Percentiles rank a stretch among this genome's conserved stretches.
Conservation (phyloP, 2,797 vertebrate genomes). For the Lateolabrax maculatus region DNA sequence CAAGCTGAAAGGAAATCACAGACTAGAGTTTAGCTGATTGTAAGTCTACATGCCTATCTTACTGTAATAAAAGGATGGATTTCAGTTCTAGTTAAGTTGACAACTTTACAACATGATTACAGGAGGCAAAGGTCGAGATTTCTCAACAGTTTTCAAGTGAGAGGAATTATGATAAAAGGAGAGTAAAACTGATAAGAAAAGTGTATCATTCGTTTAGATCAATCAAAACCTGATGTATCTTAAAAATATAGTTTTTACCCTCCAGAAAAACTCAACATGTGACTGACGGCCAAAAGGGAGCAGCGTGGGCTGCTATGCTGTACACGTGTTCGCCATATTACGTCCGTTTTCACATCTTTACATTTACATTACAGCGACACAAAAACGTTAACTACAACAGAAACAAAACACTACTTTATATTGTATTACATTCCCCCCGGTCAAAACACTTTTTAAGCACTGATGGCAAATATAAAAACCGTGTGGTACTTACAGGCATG, state of each 20-base stretch:
- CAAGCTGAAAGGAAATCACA: conserved; percentile 80
- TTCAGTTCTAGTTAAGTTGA: not conserved
- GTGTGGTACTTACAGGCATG: conserved; percentile 92
- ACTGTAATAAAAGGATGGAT: not conserved
- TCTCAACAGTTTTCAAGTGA: not conserved
- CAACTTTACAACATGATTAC: not conserved
- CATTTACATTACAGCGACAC: not conserved
- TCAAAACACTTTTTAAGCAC: not conserved
- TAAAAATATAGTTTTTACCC: not conserved
- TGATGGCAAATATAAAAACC: not conserved
- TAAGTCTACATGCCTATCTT: not conserved
- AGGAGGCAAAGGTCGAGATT: not conserved
- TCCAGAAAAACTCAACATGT: not conserved
- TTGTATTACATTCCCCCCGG: accelerated
- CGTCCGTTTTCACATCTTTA: not conserved
- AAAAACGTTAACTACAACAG: accelerated
- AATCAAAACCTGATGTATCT: accelerated
- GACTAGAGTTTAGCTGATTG: not conserved
- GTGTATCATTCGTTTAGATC: not conserved
- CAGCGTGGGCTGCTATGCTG: conserved; percentile 48
- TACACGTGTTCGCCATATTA: conserved; percentile 82
- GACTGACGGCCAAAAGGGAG: not conserved
- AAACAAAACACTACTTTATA: accelerated
- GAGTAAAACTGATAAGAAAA: not conserved
- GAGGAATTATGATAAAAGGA: accelerated